Conservation (phyloP, 2,113 vertebrate genomes). For the Cygnus atratus region DNA sequence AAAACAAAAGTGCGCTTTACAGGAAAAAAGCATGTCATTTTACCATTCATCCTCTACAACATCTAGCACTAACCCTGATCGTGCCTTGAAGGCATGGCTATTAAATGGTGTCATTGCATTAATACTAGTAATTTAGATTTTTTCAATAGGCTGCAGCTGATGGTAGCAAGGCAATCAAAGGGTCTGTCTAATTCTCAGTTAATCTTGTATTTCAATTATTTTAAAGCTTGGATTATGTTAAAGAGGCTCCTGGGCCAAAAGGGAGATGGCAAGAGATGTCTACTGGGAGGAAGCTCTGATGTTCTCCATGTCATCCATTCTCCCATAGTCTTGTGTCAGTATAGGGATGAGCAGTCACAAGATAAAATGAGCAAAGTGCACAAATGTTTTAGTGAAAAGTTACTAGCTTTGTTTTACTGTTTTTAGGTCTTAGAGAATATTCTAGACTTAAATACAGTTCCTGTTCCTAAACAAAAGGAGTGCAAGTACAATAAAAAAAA, state of each 20-base stretch:
- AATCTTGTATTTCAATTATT: not conserved
- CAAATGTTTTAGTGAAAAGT: not conserved
- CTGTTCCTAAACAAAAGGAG: not conserved
- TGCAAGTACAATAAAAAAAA: not conserved
- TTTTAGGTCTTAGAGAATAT: not conserved
- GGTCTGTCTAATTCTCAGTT: not conserved
- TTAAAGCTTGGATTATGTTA: not conserved
- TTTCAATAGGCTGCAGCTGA: not conserved
- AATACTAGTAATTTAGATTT: not conserved
- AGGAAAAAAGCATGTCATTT: not conserved
- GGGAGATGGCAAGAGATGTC: not conserved
- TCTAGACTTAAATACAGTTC: not conserved
- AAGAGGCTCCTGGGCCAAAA: not conserved
- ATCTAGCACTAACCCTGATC: not conserved
- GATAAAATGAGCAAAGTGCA: not conserved
- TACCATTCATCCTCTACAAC: not conserved
- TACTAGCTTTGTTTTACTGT: not conserved
- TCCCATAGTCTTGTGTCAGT: not conserved
- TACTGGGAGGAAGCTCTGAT: accelerated
- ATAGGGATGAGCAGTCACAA: not conserved
- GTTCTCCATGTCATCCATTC: not conserved
- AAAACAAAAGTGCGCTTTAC: not conserved
- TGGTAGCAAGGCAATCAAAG: not conserved
- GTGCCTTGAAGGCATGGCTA: not conserved
- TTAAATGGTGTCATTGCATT: not conserved